These are phyloP conservation scores for Ammodytes marinus DNA, from an alignment of 2,113 vertebrate genomes.

Conservation along the genomic window DNA sequence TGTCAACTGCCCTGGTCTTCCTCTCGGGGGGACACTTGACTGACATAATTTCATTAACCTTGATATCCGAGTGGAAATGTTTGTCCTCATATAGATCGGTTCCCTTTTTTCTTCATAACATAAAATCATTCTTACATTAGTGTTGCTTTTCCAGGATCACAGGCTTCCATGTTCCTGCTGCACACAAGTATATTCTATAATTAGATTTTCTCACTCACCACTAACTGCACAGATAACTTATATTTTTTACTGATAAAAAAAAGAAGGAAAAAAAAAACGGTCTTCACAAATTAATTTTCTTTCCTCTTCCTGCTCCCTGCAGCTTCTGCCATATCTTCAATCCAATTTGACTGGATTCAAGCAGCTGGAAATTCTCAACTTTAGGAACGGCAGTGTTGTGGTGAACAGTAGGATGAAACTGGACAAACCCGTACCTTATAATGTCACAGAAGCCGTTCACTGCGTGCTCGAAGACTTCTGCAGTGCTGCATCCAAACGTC, in stretches of 20 bases:
- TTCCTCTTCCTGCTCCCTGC: conserved; percentile 49
- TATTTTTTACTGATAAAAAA: neutral
- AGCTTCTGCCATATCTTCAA: conserved; percentile 93
- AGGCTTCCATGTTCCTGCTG: neutral
- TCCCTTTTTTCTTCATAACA: neutral
- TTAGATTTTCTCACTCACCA: neutral
- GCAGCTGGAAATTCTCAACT: conserved; percentile 95
- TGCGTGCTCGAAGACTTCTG: conserved; percentile 91
- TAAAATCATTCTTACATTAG: conserved; percentile 5
- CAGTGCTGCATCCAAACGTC: conserved; percentile 85
- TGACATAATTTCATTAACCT: conserved; percentile 25
- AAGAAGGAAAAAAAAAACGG: neutral
- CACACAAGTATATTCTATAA: neutral
- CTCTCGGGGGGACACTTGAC: conserved; percentile 27
- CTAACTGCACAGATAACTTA: conserved; percentile 15
- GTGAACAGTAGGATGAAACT: conserved; percentile 94
- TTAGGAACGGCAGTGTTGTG: conserved; percentile 94
- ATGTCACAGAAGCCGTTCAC: conserved; percentile 90
- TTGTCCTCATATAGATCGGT: neutral
- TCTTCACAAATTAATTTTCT: conserved; percentile 5
- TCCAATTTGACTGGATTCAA: conserved; percentile 96
- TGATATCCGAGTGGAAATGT: conserved; percentile 15
- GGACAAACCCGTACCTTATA: conserved; percentile 89
- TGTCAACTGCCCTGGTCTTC: conserved; percentile 4
- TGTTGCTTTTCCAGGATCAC: conserved; percentile 3